Percentiles rank a stretch among this genome's conserved stretches.
phyloP scores from a whole-genome alignment of 2,113 vertebrate species.

The Pelobates fuscus region DNA sequence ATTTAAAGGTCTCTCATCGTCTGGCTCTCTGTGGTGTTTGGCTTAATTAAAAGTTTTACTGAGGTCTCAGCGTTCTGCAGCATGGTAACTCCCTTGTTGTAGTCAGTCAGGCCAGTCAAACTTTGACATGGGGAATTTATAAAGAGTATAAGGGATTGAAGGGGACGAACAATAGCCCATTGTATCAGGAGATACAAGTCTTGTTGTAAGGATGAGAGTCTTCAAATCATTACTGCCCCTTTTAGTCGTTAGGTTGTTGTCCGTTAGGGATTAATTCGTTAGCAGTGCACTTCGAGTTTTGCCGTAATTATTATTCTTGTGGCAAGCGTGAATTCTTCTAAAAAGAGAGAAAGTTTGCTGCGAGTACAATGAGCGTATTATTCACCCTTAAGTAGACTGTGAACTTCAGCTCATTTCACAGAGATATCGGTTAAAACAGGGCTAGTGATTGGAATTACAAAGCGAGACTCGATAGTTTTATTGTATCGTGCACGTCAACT shows the following conservation, averaged over 20 bases:
- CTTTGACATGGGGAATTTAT: constrained; percentile 86
- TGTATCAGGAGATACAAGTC: constrained; percentile 80
- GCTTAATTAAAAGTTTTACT: constrained; percentile 68
- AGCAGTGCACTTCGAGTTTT: constrained; percentile 74
- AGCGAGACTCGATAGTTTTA: constrained; percentile 69
- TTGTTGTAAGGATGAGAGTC: constrained; percentile 74
- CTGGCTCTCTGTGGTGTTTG: constrained; percentile 61
- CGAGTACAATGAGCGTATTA: constrained; percentile 87
- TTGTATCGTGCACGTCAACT: constrained; percentile 60
- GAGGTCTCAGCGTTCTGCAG: constrained; percentile 62
- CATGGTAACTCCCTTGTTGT: constrained; percentile 83
- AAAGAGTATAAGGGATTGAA: constrained; percentile 67
- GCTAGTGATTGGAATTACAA: constrained; percentile 72
- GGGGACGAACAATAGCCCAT: constrained; percentile 85
- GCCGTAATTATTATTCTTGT: constrained; percentile 79
- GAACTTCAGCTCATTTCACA: constrained; percentile 81
- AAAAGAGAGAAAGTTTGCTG: constrained; percentile 78
- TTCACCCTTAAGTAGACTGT: constrained; percentile 82
- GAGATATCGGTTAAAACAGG: constrained; percentile 80
- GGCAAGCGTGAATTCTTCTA: constrained; percentile 76
- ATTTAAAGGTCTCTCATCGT: constrained; percentile 55
- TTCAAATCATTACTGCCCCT: constrained; percentile 76
- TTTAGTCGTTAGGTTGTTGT: constrained; percentile 79
- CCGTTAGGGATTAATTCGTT: constrained; percentile 85
- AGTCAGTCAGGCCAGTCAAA: constrained; percentile 89